phyloP scores from a whole-genome alignment of 1,140 invertebrate genomes.

The Ganaspis sp. region DNA sequence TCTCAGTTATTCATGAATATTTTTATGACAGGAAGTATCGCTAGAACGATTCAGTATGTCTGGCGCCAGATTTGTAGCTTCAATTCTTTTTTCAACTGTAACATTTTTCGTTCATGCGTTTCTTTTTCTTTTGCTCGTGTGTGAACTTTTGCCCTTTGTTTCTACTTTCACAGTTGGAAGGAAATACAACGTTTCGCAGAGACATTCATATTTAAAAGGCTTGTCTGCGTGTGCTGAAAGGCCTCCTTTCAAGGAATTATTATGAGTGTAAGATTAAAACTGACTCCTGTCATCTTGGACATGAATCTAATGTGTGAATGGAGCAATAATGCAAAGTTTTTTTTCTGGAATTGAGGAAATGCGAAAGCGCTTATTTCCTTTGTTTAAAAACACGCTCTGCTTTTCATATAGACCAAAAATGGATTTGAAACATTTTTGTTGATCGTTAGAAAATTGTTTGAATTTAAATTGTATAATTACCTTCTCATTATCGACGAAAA shows the following conservation, averaged over 20 bases:
- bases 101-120: background rate
- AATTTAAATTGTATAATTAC: no score
- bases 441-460: no score
- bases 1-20: background rate
- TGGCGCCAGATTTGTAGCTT: conserved; percentile 14
- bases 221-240: background rate
- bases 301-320: background rate
- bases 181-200: background rate
- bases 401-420: no score
- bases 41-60: background rate
- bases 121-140: background rate
- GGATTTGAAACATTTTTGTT: no score
- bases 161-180: background rate
- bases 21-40: conserved; percentile 4
- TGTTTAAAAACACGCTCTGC: no score
- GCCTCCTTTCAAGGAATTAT: background rate
- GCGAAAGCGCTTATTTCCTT: no score
- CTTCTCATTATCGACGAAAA: no score
- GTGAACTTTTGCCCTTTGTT: background rate
- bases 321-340: no score
- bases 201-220: background rate
- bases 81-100: background rate
- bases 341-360: no score
- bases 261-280: background rate
- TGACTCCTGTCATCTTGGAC: background rate